A percentile compares a stretch with the other conserved stretches of the same genome.
These are phyloP conservation scores for Tricholaema leucomelas DNA, from an alignment of 2,113 vertebrate species.

Conservation along the genomic window DNA sequence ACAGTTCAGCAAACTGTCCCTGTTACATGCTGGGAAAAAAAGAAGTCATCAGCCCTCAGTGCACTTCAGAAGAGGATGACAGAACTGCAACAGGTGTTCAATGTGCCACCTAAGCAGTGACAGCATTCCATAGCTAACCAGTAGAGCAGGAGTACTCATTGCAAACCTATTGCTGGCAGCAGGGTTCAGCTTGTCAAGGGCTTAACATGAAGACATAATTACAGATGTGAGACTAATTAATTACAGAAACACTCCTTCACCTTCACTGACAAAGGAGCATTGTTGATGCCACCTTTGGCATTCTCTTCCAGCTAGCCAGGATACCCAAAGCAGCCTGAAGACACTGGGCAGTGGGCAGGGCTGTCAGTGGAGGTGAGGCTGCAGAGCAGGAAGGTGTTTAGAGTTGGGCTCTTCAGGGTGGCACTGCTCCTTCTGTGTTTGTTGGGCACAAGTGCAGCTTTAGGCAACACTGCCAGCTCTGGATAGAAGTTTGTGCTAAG, in stretches of 20 bases:
- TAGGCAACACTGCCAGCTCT: rapidly evolving
- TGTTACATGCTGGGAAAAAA: neutral
- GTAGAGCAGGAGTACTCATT: neutral
- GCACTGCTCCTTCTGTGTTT: neutral
- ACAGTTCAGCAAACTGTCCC: neutral
- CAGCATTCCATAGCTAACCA: rapidly evolving
- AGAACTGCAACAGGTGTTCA: neutral
- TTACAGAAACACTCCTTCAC: neutral
- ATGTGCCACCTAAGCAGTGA: neutral
- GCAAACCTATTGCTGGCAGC: neutral
- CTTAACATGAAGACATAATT: neutral
- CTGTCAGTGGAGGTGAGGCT: neutral
- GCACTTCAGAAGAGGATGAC: neutral
- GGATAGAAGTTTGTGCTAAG: neutral
- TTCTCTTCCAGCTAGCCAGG: neutral
- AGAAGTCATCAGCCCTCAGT: neutral
- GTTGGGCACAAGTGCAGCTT: neutral
- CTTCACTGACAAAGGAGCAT: neutral
- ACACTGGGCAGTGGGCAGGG: neutral
- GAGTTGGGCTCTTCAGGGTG: neutral
- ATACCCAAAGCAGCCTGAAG: neutral
- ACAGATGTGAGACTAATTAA: neutral
- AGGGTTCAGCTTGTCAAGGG: neutral
- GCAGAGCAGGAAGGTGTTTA: neutral
- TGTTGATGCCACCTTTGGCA: neutral